A percentile compares a stretch with the other conserved stretches of the same genome.
Conservation (phyloP, 2,888 invertebrate species). For the Cephus rjabovi region DNA sequence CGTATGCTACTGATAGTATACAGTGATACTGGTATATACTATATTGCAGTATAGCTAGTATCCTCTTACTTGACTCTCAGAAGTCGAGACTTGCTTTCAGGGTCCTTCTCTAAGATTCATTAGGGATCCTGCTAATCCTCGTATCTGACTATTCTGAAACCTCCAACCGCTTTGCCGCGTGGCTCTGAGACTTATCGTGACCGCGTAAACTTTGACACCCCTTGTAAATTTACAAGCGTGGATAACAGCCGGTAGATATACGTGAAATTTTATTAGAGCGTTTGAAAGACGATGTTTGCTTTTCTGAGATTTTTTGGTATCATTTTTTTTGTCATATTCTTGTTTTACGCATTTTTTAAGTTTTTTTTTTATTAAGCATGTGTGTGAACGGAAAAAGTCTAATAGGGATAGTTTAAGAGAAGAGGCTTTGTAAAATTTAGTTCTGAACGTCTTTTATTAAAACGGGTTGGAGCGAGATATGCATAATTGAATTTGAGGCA, state of each 20-base stretch:
- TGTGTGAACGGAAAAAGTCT: background rate
- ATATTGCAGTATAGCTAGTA: background rate
- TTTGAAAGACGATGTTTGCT: background rate
- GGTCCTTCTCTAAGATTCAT: conserved; percentile 54
- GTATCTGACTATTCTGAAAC: conserved; percentile 14
- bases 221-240: background rate
- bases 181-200: conserved; percentile 54
- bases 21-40: background rate
- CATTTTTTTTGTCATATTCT: background rate
- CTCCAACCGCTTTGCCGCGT: conserved; percentile 14
- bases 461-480: background rate
- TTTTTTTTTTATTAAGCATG: background rate
- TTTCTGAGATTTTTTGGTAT: background rate
- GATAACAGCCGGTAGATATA: background rate
- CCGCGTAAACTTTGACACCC: conserved; percentile 48
- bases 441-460: background rate
- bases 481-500: conserved; percentile 1
- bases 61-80: conserved; percentile 30
- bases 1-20: background rate
- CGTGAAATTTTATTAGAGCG: background rate
- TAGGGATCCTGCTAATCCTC: conserved; percentile 58
- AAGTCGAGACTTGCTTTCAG: conserved; percentile 40
- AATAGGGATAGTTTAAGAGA: background rate
- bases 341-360: background rate
- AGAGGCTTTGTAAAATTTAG: background rate